Conservation (phyloP, 2,113 vertebrate species). For the Salvelinus namaycush region DNA sequence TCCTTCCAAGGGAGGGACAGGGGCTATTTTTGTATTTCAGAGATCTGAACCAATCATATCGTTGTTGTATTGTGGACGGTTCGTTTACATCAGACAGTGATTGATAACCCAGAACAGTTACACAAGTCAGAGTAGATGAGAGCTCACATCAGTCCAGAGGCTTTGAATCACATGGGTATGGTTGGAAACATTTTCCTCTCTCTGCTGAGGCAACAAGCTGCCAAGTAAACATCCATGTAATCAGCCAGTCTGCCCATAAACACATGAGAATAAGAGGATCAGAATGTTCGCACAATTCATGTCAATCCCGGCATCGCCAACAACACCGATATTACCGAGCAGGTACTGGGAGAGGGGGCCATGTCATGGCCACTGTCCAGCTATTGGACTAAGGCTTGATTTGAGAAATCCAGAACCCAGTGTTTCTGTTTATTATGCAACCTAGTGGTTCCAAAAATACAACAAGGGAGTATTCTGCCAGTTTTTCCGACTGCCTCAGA, state of each 20-base stretch:
- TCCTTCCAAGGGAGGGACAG: neutral
- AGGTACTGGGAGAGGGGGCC: conserved; percentile 24
- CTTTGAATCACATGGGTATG: conserved; percentile 16
- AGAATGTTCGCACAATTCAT: conserved; percentile 69
- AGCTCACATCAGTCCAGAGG: conserved; percentile 13
- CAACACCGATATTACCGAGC: conserved; percentile 43
- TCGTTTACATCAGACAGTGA: neutral
- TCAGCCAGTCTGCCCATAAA: conserved; percentile 62
- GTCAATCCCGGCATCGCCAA: conserved; percentile 45
- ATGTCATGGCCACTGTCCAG: conserved; percentile 34
- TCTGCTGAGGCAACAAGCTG: conserved; percentile 51
- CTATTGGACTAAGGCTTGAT: conserved; percentile 33
- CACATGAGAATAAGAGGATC: conserved; percentile 54
- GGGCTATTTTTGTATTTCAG: neutral
- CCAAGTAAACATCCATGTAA: conserved; percentile 57
- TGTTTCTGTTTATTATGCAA: conserved; percentile 32
- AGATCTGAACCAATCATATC: neutral
- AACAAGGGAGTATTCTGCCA: conserved; percentile 30
- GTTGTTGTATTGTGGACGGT: neutral
- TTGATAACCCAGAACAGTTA: conserved; percentile 1
- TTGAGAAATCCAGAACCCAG: conserved; percentile 31
- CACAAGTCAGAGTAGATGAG: conserved; percentile 18
- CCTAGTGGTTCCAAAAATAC: conserved; percentile 21
- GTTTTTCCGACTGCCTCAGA: conserved; percentile 4
- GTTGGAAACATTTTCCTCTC: conserved; percentile 27